Base-by-base conservation (phyloP, 2,888 invertebrate genomes). In the Conops quadrifasciatus region DNA sequence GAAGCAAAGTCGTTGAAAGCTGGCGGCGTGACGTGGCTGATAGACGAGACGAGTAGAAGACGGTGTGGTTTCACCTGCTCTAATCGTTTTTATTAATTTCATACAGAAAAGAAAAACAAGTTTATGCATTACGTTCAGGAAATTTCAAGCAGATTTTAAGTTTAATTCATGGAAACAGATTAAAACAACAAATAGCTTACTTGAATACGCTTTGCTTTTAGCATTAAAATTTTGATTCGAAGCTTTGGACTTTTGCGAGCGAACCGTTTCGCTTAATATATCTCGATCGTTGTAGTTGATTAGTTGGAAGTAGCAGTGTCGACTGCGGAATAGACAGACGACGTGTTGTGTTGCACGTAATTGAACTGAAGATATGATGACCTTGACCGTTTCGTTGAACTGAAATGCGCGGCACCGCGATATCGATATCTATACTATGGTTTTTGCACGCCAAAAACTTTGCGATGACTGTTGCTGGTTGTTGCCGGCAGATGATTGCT, bases 131-230 rank as follows among this genome's bases (percentile, higher is more conserved):
- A 53, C 45, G 24, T 36, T 68, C 36, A 49, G 51, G 43, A 67
- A 67, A 62, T 68, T 51, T 13, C n/a, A 11, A n/a, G 21, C 2
- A 58, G 9, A 58, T 58, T 15, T 24, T 26, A 58, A 24, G 1
- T 28, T 58, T 58, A 49, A 49, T 62, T 62, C 26, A 68, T 68
- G 49, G 43, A 62, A 24, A 62, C 62, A 58, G 56, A 58, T 43
- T 60, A 47, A 47, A 56, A 68, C 51, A 62, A 68, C 60, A 68
- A 62, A 68, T 68, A 68, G 21, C 68, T 68, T 68, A 68, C 68
- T 68, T 68, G 68, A 68, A 68, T 36, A 60, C 16, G 21, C 51
- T 30, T 65, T n/a, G n/a, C n/a, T n/a, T n/a, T n/a, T 49, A 51
- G 21, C 53, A 30, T 51, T 28, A 51, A 47, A 59, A 59, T 58